A percentile compares a stretch with the other conserved stretches of the same genome.
These are phyloP conservation scores for Sylvietta virens DNA, from an alignment of 2,113 vertebrate species.

Conservation along the genomic window DNA sequence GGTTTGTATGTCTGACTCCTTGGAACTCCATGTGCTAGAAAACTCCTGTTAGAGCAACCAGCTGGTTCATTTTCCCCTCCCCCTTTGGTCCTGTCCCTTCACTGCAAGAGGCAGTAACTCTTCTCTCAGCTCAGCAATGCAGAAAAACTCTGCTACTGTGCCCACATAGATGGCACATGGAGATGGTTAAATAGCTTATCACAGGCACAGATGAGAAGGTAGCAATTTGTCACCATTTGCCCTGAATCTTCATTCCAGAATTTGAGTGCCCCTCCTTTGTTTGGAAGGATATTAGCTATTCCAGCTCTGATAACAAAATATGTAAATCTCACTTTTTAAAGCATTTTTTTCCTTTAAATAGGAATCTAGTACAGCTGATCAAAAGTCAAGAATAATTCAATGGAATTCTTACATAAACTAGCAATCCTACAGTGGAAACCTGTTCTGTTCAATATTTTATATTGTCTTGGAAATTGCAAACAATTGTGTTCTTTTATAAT, in stretches of 20 bases:
- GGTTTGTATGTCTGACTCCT: neutral
- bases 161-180: neutral
- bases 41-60: neutral
- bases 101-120: neutral
- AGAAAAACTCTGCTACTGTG: neutral
- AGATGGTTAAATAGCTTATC: neutral
- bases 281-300: neutral
- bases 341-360: neutral
- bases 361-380: neutral
- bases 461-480: neutral
- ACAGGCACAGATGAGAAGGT: neutral
- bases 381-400: neutral
- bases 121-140: neutral
- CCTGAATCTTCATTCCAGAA: neutral
- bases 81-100: neutral
- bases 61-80: neutral
- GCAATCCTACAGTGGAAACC: neutral
- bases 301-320: neutral
- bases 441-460: neutral
- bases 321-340: neutral
- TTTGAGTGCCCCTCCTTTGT: neutral
- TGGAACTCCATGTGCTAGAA: neutral
- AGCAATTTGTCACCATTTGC: neutral
- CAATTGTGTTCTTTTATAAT: neutral
- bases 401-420: neutral